Conservation (phyloP, 2,888 invertebrate genomes). For the Drosophila paramelanica region DNA sequence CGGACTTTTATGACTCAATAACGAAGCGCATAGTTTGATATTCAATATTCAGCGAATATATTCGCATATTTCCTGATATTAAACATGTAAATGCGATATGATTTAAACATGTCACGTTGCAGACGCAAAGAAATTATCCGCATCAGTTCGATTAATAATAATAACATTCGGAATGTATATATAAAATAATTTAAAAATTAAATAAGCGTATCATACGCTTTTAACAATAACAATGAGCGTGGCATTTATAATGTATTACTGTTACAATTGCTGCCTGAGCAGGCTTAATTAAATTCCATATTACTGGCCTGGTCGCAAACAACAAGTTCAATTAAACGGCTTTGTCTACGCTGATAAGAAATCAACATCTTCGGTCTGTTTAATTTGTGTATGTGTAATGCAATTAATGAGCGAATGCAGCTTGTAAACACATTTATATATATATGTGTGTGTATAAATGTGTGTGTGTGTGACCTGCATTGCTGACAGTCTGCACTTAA, state of each 20-base stretch:
- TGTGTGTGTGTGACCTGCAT: constrained; percentile 56
- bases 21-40: neutral
- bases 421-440: too few relatives aligned
- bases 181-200: constrained; percentile 43
- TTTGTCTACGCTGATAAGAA: constrained; percentile 36
- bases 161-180: constrained; percentile 12
- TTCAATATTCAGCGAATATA: constrained; percentile 22
- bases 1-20: constrained; percentile 1
- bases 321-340: constrained; percentile 1
- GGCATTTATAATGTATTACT: constrained; percentile 24
- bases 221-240: constrained; percentile 44
- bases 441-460: neutral
- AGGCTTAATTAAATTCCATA: constrained; percentile 32
- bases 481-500: constrained; percentile 52
- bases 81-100: constrained; percentile 10
- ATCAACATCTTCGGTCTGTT: constrained; percentile 40
- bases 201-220: constrained; percentile 41
- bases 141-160: constrained; percentile 14
- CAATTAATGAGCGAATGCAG: constrained; percentile 47
- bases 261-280: constrained; percentile 12
- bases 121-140: neutral
- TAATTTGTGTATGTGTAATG: constrained; percentile 50
- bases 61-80: neutral
- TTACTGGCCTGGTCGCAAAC: neutral
- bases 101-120: constrained; percentile 30